A percentile compares a stretch with the other conserved stretches of the same genome.
Conservation (phyloP, 2,113 vertebrate species). For the Triplophysa rosa region DNA sequence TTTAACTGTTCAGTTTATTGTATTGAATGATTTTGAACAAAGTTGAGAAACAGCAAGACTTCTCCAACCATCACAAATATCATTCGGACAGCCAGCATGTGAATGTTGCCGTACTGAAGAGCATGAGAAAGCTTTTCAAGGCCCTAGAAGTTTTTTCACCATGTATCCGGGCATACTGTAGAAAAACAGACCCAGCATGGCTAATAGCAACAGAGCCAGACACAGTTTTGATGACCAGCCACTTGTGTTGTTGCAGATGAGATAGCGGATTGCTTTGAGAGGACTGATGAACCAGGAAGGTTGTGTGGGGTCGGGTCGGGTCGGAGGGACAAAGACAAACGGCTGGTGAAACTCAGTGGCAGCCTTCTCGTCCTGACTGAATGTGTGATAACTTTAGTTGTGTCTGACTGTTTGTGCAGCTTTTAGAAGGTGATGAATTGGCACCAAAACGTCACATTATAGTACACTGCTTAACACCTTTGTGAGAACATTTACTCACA, state of each 20-base stretch:
- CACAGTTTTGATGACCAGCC: slow-evolving; percentile 93
- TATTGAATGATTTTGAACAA: too few species aligned
- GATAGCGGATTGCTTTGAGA: slow-evolving; percentile 90
- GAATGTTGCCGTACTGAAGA: too few species aligned
- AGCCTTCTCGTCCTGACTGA: too few species aligned
- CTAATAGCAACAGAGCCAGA: slow-evolving; percentile 80
- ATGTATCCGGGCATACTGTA: slow-evolving; percentile 95
- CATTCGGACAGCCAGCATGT: background rate
- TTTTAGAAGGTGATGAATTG: too few species aligned
- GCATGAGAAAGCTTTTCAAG: slow-evolving; percentile 45
- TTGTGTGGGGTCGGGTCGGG: slow-evolving; percentile 88
- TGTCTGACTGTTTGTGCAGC: too few species aligned
- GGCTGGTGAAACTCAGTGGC: slow-evolving; percentile 1
- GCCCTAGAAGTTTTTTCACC: slow-evolving; percentile 92
- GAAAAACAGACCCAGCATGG: slow-evolving; percentile 88
- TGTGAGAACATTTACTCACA: too few species aligned
- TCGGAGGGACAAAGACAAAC: slow-evolving; percentile 68
- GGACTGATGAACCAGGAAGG: slow-evolving; percentile 98
- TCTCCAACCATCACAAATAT: background rate
- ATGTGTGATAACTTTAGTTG: too few species aligned
- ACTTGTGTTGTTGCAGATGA: slow-evolving; percentile 92
- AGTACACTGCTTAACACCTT: too few species aligned
- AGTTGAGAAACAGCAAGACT: background rate
- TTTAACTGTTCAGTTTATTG: too few species aligned
- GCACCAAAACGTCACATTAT: too few species aligned